Evolutionary conservation across 1,140 invertebrate genomes (phyloP).

Genomic region (Chrysomallon squamiferum): DNA sequence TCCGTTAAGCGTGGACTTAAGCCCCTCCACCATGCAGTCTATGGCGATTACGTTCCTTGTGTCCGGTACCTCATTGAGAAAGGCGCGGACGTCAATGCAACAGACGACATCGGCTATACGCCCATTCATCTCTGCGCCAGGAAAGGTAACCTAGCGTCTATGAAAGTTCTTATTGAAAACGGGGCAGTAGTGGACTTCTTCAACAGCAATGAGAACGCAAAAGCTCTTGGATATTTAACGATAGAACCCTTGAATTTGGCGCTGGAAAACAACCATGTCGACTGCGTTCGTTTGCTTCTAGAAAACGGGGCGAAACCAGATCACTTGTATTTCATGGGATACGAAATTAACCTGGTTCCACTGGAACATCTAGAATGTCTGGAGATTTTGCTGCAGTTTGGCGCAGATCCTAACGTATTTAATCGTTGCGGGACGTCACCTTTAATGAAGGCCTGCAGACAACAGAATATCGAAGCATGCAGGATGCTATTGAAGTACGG

Average conservation of each 20-base stretch:
- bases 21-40: constrained; percentile 90
- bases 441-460: constrained; percentile 72
- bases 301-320: constrained; percentile 74
- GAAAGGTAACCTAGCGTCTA: constrained; percentile 72
- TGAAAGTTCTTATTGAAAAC: constrained; percentile 76
- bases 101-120: constrained; percentile 89
- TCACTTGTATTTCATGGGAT: constrained; percentile 79
- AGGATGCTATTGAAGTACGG: constrained; percentile 82
- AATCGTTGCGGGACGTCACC: constrained; percentile 77
- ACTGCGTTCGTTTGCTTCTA: constrained; percentile 72
- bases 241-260: constrained; percentile 67
- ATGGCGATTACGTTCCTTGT: constrained; percentile 82
- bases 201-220: constrained; percentile 24
- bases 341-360: constrained; percentile 85
- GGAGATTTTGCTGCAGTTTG: constrained; percentile 81
- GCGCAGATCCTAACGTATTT: constrained; percentile 83
- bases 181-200: constrained; percentile 81
- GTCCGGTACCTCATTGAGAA: constrained; percentile 64
- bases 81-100: constrained; percentile 83
- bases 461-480: constrained; percentile 65
- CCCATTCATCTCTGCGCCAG: constrained; percentile 86
- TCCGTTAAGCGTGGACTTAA: constrained; percentile 72
- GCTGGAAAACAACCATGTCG: constrained; percentile 84
- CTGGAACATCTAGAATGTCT: constrained; percentile 77
- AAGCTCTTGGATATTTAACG: constrained; percentile 47